phyloP scores from a whole-genome alignment of 2,797 vertebrate genomes.

The Graptemys geographica region DNA sequence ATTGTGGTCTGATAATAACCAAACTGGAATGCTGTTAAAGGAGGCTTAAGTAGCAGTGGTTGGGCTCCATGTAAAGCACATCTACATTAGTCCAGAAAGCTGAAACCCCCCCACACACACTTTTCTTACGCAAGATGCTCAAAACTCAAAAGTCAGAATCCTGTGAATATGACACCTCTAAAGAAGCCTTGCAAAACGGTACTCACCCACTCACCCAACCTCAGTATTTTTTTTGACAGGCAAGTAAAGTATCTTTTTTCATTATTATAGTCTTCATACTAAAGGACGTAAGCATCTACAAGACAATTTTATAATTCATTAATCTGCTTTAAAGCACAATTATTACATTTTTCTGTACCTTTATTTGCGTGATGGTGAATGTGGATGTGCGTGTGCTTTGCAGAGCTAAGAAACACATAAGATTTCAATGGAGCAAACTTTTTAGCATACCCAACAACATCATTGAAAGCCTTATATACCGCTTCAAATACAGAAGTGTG shows the following conservation, averaged over 20 bases:
- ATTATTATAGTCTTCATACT: neutral
- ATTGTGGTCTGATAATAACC: neutral
- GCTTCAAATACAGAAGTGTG: neutral
- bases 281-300: neutral
- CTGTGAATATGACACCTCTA: neutral
- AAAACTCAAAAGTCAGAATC: neutral
- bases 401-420: neutral
- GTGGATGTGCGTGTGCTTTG: neutral
- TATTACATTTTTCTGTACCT: neutral
- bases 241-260: neutral
- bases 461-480: neutral
- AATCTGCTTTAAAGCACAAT: neutral
- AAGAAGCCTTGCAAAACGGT: neutral
- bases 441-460: neutral
- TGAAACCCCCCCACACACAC: neutral
- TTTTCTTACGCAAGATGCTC: neutral
- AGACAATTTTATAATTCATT: neutral
- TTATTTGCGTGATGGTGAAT: neutral
- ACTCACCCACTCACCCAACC: neutral
- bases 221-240: neutral
- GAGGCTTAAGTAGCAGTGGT: neutral
- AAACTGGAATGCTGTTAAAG: neutral
- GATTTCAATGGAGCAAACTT: neutral
- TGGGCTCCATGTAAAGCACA: neutral
- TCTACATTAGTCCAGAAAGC: neutral